These are phyloP conservation scores for Sebastes hubbsi DNA, from an alignment of 2,797 vertebrate genomes.

Conservation along the genomic window DNA sequence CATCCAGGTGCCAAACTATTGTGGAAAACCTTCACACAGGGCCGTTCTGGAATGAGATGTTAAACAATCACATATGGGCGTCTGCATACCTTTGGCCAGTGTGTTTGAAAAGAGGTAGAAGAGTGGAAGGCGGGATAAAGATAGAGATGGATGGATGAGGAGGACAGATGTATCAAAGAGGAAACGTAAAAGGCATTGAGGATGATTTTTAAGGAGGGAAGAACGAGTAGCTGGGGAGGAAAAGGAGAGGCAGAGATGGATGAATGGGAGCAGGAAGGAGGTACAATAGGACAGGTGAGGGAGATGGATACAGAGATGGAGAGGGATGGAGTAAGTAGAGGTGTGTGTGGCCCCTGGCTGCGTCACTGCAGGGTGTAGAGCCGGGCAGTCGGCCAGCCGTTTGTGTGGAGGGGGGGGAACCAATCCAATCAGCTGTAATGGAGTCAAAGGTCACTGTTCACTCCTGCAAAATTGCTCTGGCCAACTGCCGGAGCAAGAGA, in stretches of 20 bases:
- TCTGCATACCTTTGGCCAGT: not conserved
- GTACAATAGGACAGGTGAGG: not conserved
- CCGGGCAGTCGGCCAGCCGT: constrained; percentile 53
- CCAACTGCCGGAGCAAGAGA: constrained; percentile 60
- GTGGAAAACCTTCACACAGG: not conserved
- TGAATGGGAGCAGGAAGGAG: constrained; percentile 13
- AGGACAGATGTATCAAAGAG: not conserved
- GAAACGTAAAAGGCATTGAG: not conserved
- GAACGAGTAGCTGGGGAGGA: not conserved
- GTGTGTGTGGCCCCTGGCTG: constrained; percentile 33
- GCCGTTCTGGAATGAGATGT: not conserved
- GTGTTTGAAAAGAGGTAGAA: not conserved
- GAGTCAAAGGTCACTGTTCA: constrained; percentile 80
- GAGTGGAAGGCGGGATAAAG: not conserved
- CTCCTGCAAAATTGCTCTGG: constrained; percentile 65
- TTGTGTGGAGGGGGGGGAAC: constrained; percentile 4
- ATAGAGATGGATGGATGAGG: constrained; percentile 19
- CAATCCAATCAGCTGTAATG: constrained; percentile 81
- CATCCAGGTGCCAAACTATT: constrained; percentile 2
- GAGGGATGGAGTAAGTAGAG: not conserved
- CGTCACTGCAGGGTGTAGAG: constrained; percentile 44
- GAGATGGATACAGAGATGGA: constrained; percentile 13
- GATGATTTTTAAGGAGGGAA: constrained; percentile 15
- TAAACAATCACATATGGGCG: not conserved
- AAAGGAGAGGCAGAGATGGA: constrained; percentile 10